These are phyloP conservation scores for Henicopernis longicauda DNA, from an alignment of 2,113 vertebrate genomes.

Conservation along the genomic window DNA sequence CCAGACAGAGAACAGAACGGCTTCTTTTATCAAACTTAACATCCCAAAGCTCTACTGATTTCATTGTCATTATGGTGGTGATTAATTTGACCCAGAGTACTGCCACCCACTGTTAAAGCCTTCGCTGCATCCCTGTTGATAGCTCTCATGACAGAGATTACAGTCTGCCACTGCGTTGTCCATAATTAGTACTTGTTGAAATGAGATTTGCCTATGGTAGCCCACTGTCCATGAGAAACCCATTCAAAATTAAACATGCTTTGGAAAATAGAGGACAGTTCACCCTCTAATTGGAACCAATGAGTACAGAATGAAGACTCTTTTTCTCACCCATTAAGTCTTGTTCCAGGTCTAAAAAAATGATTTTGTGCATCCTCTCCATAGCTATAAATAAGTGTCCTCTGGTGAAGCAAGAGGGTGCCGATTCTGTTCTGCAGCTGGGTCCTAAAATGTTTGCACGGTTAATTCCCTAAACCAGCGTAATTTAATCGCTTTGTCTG, in stretches of 20 bases:
- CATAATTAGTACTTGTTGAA: constrained; percentile 57
- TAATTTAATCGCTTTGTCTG: not conserved
- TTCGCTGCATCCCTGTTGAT: constrained; percentile 29
- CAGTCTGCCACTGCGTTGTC: constrained; percentile 14
- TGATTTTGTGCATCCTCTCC: not conserved
- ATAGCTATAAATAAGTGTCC: not conserved
- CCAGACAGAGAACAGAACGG: constrained; percentile 46
- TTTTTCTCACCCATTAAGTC: not conserved
- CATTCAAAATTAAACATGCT: constrained; percentile 22
- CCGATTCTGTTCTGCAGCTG: not conserved
- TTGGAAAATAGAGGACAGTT: constrained; percentile 12
- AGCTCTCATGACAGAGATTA: constrained; percentile 62
- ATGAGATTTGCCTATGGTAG: constrained; percentile 35
- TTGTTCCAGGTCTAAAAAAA: not conserved
- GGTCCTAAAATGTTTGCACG: not conserved
- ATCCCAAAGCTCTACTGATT: constrained; percentile 64
- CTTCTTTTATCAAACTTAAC: constrained; percentile 60
- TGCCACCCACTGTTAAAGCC: constrained; percentile 61
- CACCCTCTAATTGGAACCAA: constrained; percentile 32
- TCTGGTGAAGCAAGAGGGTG: not conserved
- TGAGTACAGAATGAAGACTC: not conserved
- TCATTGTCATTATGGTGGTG: constrained; percentile 57
- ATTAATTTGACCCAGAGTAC: constrained; percentile 62
- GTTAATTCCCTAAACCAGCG: not conserved
- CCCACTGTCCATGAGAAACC: constrained; percentile 17